A percentile compares a stretch with the other conserved stretches of the same genome.
Conservation (phyloP, 2,113 vertebrate genomes). For the Psettodes erumei region DNA sequence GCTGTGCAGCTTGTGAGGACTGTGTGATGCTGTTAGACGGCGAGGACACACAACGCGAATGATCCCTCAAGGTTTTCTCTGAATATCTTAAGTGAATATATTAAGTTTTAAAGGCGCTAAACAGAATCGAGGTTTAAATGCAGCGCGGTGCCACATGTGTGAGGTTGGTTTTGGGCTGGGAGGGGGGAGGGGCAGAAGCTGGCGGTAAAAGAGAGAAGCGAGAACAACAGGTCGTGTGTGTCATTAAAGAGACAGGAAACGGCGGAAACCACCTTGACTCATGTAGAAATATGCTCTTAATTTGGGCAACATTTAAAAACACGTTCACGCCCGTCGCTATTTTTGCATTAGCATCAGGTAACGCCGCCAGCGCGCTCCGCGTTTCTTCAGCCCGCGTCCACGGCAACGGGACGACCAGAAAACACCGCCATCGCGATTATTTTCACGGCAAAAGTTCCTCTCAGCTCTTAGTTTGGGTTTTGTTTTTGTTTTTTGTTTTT, state of each 20-base stretch:
- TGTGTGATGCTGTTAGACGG: neutral
- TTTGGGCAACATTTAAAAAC: neutral
- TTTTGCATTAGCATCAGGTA: too few relatives aligned
- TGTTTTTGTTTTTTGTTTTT: too few relatives aligned
- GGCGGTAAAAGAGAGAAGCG: slow-evolving; percentile 1
- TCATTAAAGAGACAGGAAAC: neutral
- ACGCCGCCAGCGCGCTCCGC: neutral
- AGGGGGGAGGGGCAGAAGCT: too few relatives aligned
- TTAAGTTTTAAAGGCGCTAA: too few relatives aligned
- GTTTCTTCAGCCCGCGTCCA: too few relatives aligned
- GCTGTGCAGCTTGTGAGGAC: neutral
- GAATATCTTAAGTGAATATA: too few relatives aligned
- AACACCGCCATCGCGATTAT: neutral
- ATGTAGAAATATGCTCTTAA: neutral
- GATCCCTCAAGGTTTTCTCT: too few relatives aligned
- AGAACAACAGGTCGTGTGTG: neutral
- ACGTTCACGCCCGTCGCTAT: neutral
- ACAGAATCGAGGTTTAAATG: neutral
- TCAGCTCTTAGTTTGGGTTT: slow-evolving; percentile 24
- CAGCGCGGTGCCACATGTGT: neutral
- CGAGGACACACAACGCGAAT: too few relatives aligned
- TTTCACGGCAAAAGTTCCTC: slow-evolving; percentile 8
- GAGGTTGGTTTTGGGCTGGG: neutral
- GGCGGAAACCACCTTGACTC: neutral
- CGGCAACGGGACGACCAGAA: too few relatives aligned